Base-by-base conservation (phyloP, 92 coral and sea anemone species). In the Micromussa lordhowensis region DNA sequence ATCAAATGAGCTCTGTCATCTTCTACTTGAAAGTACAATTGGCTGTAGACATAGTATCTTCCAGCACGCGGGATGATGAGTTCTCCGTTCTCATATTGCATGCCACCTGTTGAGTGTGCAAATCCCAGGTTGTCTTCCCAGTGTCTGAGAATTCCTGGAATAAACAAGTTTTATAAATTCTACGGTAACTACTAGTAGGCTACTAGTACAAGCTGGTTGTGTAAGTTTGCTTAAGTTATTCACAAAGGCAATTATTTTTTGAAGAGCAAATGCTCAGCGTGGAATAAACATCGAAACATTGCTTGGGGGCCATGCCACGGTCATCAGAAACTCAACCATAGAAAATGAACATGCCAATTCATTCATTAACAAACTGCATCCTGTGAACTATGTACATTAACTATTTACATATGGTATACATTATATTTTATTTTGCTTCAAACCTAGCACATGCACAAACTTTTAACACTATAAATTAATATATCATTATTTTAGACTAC, bases 41-140 rank as follows among this genome's bases (percentile, higher is more conserved):
- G 98, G 59, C 98, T 95, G 92, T 95, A 95, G 4, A 95, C 93
- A 59, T 93, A 95, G 89, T 95, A 95, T 2, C 95, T 91, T 40
- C 98, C 98, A 30, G 63, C 53, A 49, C 77, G 53, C 14, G 98
- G 96, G 66, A 95, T 90, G 40, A 92, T 75, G 38, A 95, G 91
- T 24, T 90, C 91, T 28, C 98, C 98, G 55, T 95, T 92, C 71
- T 66, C 66, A 58, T 93, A 94, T 74, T 73, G 93, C 95, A 95
- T 92, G 75, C 98, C 98, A 14, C 96, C 98, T 35, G 82, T 55
- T 59, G 96, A 70, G 80, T 93, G 96, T 0, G 96, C 95, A 31
- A 77, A 79, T 7, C 96, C 98, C 70, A 85, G 75, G 86, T 64
- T 92, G 80, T 90, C 91, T 66, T 92, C 91, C 96, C 96, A 95